phyloP scores from a whole-genome alignment of 2,113 vertebrate genomes.

The Sapayoa aenigma region DNA sequence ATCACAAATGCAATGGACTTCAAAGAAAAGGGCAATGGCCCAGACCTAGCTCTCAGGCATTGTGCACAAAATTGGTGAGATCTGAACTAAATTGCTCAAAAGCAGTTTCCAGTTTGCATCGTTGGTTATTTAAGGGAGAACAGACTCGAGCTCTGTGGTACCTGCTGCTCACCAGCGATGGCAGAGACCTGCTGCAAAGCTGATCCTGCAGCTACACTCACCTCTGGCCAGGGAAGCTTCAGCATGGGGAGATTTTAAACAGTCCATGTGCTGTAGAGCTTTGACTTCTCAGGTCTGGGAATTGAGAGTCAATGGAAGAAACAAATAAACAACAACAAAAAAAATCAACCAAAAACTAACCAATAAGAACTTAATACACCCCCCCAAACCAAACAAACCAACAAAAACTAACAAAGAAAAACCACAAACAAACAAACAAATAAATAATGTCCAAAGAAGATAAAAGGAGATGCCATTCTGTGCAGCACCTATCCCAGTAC shows the following conservation, averaged over 20 bases:
- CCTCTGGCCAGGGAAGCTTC: background rate
- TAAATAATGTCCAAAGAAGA: background rate
- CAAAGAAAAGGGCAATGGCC: constrained; percentile 42
- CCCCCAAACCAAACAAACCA: too few species aligned
- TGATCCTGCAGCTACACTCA: background rate
- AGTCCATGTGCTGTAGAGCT: background rate
- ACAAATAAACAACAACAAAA: background rate
- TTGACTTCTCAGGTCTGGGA: background rate
- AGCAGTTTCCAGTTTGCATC: background rate
- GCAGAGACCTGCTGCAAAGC: background rate
- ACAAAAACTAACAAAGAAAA: too few species aligned
- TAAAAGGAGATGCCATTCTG: background rate
- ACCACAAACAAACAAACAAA: too few species aligned
- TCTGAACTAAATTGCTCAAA: constrained; percentile 2
- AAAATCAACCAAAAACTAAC: too few species aligned
- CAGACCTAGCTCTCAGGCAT: background rate
- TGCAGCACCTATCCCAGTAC: background rate
- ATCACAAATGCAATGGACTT: constrained; percentile 15
- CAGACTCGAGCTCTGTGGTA: background rate
- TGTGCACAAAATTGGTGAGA: background rate
- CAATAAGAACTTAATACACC: too few species aligned
- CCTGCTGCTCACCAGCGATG: background rate
- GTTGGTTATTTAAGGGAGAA: background rate
- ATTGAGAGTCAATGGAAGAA: background rate
- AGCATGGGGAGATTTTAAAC: background rate